Evolutionary conservation across 2,113 vertebrate genomes (phyloP).

Genomic region (Lanius collurio): DNA sequence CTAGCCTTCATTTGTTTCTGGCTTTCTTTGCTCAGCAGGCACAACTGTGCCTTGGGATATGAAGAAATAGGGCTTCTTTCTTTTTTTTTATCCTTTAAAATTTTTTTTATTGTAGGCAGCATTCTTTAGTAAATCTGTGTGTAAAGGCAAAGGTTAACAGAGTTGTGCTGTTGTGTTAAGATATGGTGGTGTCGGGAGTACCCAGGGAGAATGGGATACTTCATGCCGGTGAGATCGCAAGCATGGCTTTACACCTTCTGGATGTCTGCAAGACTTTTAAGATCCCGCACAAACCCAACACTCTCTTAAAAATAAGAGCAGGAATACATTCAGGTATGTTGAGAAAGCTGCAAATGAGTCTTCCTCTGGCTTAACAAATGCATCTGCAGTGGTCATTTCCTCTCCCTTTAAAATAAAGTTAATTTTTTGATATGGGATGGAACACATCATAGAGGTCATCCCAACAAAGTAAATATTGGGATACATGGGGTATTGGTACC

Average conservation of each 20-base stretch:
- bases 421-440: background rate
- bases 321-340: slow-evolving; percentile 81
- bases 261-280: slow-evolving; percentile 80
- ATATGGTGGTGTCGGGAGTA: slow-evolving; percentile 86
- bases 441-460: background rate
- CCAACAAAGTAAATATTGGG: background rate
- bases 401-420: background rate
- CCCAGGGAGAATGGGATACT: slow-evolving; percentile 79
- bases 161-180: slow-evolving; percentile 60
- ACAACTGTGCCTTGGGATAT: background rate
- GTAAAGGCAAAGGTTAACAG: background rate
- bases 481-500: background rate
- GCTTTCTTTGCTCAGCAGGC: background rate
- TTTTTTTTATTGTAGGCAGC: background rate
- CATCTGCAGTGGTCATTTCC: background rate
- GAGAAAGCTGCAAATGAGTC: background rate
- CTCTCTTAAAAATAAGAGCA: slow-evolving; percentile 80
- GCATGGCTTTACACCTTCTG: slow-evolving; percentile 84
- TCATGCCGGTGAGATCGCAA: slow-evolving; percentile 79
- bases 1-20: background rate
- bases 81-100: background rate
- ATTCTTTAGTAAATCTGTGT: background rate
- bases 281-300: slow-evolving; percentile 82
- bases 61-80: background rate
- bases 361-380: background rate